Conservation (phyloP, 2,888 invertebrate genomes). For the Hydriomena furcata region DNA sequence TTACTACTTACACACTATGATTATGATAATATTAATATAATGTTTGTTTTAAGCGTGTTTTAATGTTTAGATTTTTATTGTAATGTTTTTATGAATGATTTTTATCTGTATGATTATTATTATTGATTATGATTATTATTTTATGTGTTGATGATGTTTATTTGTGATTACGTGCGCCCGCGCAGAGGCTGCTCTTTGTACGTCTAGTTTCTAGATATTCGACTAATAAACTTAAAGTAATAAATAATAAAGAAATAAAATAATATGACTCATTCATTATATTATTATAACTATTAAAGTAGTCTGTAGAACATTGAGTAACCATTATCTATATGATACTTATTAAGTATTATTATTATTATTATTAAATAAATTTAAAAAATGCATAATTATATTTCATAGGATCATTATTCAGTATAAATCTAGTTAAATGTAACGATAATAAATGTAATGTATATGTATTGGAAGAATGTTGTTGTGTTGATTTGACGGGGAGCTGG, state of each 20-base stretch:
- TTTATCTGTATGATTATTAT: conserved; percentile 83
- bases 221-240: conserved; percentile 78
- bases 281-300: conserved; percentile 79
- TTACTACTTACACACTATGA: conserved; percentile 81
- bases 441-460: conserved; percentile 73
- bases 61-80: conserved; percentile 84
- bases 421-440: conserved; percentile 84
- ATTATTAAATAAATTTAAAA: conserved; percentile 84
- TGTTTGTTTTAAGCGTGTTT: conserved; percentile 84
- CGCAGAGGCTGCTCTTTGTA: conserved; percentile 73
- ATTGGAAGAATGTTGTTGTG: conserved; percentile 55
- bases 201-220: conserved; percentile 71
- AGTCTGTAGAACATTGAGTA: conserved; percentile 82
- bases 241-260: conserved; percentile 73
- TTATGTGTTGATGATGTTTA: conserved; percentile 83
- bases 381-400: conserved; percentile 85
- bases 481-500: conserved; percentile 73
- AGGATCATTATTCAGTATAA: conserved; percentile 85
- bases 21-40: conserved; percentile 83
- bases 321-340: conserved; percentile 84
- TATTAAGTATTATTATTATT: conserved; percentile 83
- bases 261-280: conserved; percentile 79
- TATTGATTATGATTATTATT: conserved; percentile 78
- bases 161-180: conserved; percentile 79
- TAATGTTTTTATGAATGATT: conserved; percentile 84